Evolutionary conservation across 2,888 invertebrate species (phyloP).

Genomic region (Pachymerium ferrugineum): DNA sequence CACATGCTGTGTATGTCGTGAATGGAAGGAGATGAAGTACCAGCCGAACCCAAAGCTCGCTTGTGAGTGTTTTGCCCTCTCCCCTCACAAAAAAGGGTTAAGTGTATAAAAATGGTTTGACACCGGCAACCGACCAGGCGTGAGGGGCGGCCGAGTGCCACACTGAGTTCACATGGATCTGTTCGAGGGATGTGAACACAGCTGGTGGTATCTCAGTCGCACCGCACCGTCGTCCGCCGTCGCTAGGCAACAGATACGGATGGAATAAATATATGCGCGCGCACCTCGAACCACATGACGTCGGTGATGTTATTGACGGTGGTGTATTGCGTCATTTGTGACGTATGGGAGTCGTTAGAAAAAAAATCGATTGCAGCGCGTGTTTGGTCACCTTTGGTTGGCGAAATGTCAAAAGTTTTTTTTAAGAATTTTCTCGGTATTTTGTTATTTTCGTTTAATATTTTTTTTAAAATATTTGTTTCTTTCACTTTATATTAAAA

Average conservation of each 20-base stretch:
- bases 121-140: background rate
- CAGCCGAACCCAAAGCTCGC: too few species aligned
- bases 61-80: too few species aligned
- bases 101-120: background rate
- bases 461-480: background rate
- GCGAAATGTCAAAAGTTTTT: too few species aligned
- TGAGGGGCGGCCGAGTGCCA: constrained; percentile 71
- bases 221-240: constrained; percentile 44
- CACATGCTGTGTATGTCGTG: too few species aligned
- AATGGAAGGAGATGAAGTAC: too few species aligned
- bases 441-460: background rate
- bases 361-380: background rate
- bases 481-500: background rate
- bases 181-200: constrained; percentile 75
- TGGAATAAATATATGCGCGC: background rate
- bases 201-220: constrained; percentile 97
- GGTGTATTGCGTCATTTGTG: background rate
- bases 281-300: constrained; percentile 1
- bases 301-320: too few species aligned
- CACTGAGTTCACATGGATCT: constrained; percentile 84
- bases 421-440: background rate
- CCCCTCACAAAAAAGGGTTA: too few species aligned
- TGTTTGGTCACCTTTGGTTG: background rate
- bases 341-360: background rate
- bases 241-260: background rate